phyloP scores from a whole-genome alignment of 2,888 invertebrate species.

The Molorchus minor region DNA sequence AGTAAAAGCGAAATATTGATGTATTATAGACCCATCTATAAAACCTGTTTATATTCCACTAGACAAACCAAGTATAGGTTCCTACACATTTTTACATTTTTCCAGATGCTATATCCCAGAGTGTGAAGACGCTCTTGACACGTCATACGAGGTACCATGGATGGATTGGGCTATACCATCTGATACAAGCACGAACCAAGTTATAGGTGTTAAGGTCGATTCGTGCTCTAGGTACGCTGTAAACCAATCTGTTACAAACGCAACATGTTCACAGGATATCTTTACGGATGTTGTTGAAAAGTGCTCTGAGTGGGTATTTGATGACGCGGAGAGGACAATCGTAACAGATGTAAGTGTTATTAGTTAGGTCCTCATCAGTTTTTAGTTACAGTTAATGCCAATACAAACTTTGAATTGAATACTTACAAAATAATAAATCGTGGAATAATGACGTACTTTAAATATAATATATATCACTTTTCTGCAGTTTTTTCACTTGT shows the following conservation, averaged over 20 bases:
- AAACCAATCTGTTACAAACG: conserved; percentile 44
- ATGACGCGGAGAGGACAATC: conserved; percentile 65
- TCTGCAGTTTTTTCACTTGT: no score
- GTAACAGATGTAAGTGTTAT: conserved; percentile 65
- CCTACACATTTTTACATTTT: conserved; percentile 1
- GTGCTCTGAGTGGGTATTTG: conserved; percentile 67
- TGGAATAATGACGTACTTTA: no score
- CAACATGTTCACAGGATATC: conserved; percentile 56
- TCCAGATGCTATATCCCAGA: conserved; percentile 66
- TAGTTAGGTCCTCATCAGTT: no score
- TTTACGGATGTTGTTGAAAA: conserved; percentile 59
- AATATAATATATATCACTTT: no score
- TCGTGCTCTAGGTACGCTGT: conserved; percentile 56
- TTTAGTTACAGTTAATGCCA: no score
- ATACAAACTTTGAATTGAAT: no score
- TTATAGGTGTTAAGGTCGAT: conserved; percentile 53
- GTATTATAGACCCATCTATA: no score
- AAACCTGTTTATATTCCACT: no score
- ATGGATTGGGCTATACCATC: conserved; percentile 64
- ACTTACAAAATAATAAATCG: no score
- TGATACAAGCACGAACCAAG: conserved; percentile 38
- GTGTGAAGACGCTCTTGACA: conserved; percentile 63
- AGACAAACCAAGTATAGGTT: no score
- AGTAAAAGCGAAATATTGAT: no score
- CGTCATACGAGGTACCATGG: conserved; percentile 62